phyloP scores from a whole-genome alignment of 2,113 vertebrate genomes.

The Diadophis punctatus region DNA sequence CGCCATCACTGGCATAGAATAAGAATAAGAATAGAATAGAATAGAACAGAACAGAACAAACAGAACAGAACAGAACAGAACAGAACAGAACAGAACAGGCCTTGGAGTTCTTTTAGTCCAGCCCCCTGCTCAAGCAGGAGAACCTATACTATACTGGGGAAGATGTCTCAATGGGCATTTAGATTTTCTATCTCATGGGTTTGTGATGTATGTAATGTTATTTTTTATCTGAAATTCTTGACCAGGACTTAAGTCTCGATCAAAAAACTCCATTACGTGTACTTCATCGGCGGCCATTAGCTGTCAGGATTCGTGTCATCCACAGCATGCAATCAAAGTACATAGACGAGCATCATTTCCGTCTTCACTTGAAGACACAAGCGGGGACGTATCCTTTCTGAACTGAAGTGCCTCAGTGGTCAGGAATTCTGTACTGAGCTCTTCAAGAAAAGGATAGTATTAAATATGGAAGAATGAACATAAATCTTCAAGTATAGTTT shows the following conservation, averaged over 20 bases:
- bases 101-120: too few species aligned
- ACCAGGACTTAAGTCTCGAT: conserved; percentile 84
- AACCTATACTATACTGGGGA: neutral
- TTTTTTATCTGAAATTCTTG: neutral
- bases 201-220: neutral
- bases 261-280: conserved; percentile 96
- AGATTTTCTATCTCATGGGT: neutral
- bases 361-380: conserved; percentile 85
- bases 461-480: neutral
- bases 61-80: too few species aligned
- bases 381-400: conserved; percentile 91
- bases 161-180: neutral
- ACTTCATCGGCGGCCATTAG: conserved; percentile 86
- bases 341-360: conserved; percentile 87
- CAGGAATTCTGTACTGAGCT: neutral
- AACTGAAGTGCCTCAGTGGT: neutral
- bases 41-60: too few species aligned
- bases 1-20: too few species aligned
- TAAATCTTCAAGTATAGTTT: neutral
- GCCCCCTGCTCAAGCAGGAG: too few species aligned
- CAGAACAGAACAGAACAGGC: too few species aligned
- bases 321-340: conserved; percentile 83
- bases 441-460: neutral
- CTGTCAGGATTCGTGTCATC: conserved; percentile 80
- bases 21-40: too few species aligned